Evolutionary conservation across 2,113 vertebrate genomes (phyloP), one percentile per base, ranked within the genome.

Genomic region (Pachypanchax playfairii): DNA sequence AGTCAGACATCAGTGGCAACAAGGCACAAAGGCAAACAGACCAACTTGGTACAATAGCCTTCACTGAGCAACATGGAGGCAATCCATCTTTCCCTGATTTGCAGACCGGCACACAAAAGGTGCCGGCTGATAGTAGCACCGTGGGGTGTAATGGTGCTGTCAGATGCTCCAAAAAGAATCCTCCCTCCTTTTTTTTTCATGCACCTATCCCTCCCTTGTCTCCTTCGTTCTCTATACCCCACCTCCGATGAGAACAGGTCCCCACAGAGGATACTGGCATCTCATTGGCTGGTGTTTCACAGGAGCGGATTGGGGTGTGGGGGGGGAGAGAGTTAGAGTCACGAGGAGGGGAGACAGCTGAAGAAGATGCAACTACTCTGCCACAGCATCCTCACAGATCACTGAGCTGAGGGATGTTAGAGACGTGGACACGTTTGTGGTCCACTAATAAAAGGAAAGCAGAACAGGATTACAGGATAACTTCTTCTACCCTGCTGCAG

Each of bases 301-400:
- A 77, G 50, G 80, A 85, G 73, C 65, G 58, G 79, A 82, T 78
- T n/a, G n/a, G 68, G 55, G 57, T 29, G 28, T 36, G 35, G 35
- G 35, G 35, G 5, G 35, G 85, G 67, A 48, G 41, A 67, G 65
- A 46, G 63, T 25, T 43, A 65, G 72, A 68, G 66, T 59, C 53
- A 42, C 39, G 42, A 75, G 53, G 42, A 55, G 25, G 55, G 13
- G 62, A 67, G 65, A 67, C 46, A 69, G 65, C 83, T 70, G 74
- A 83, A 84, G 75, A 88, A 90, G 84, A 87, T 79, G 70, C 73
- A 83, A 87, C 80, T 84, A 77, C 64, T 86, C 62, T 61, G 82
- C 74, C 79, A 66, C 74, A 75, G 82, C 83, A 83, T 79, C 75
- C 82, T 63, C 50, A 61, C 70, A 70, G 69, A 73, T 65, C 52